phyloP scores from a whole-genome alignment of 2,797 vertebrate genomes.

The Sebastes taczanowskii region DNA sequence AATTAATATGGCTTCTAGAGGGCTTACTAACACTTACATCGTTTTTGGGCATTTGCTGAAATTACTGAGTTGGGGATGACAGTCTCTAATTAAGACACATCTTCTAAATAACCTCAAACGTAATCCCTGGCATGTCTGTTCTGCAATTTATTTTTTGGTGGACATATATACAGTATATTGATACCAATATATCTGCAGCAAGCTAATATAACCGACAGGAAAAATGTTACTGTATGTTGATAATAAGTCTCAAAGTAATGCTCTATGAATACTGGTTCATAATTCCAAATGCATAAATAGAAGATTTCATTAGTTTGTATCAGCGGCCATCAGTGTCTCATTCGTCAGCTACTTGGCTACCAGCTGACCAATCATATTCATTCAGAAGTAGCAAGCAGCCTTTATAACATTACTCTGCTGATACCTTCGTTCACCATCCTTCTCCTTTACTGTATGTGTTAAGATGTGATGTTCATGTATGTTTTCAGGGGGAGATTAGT shows the following conservation, averaged over 20 bases:
- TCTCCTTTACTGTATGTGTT: too few species aligned
- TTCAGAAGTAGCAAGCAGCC: too few species aligned
- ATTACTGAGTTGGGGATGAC: neutral
- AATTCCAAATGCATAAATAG: neutral
- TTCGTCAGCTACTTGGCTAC: neutral
- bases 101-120: neutral
- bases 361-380: too few species aligned
- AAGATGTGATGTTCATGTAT: too few species aligned
- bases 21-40: neutral
- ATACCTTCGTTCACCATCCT: too few species aligned
- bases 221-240: neutral
- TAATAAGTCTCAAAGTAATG: neutral
- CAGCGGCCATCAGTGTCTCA: neutral
- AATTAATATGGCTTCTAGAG: neutral
- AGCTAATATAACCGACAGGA: neutral
- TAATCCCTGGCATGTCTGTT: neutral
- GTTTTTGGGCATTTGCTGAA: neutral
- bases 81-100: neutral
- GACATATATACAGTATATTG: neutral
- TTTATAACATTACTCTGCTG: too few species aligned
- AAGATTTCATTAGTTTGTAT: neutral
- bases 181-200: neutral
- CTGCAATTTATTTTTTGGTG: neutral
- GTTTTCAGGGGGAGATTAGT: too few species aligned
- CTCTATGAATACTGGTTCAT: neutral